phyloP scores from a whole-genome alignment of 2,113 vertebrate species.

The Mormyrus lacerda region DNA sequence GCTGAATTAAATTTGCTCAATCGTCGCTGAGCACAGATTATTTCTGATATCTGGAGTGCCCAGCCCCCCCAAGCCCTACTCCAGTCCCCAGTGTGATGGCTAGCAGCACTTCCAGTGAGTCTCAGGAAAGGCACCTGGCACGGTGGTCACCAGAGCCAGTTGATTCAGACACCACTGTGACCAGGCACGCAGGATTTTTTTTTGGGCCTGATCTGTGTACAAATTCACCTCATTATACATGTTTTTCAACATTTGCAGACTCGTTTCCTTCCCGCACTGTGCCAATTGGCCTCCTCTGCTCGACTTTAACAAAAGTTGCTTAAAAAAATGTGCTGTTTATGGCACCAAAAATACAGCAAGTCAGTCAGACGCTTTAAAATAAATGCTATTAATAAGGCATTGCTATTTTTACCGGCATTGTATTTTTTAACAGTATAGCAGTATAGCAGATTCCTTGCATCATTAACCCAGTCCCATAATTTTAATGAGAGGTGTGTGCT shows the following conservation, averaged over 20 bases:
- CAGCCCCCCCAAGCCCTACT: not conserved
- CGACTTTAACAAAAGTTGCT: not conserved
- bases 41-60: constrained; percentile 25
- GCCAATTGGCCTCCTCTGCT: not conserved
- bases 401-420: not conserved
- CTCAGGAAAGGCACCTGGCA: not conserved
- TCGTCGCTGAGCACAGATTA: constrained; percentile 31
- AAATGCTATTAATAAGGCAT: constrained; percentile 6
- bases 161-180: not conserved
- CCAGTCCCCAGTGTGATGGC: not conserved
- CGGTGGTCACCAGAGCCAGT: not conserved
- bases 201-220: not conserved
- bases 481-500: constrained; percentile 1
- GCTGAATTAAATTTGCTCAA: constrained; percentile 39
- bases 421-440: constrained; percentile 4
- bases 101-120: not conserved
- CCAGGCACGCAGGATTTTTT: not conserved
- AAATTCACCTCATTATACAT: not conserved
- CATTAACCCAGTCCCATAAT: not conserved
- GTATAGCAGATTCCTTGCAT: not conserved
- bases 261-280: not conserved
- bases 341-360: not conserved
- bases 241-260: not conserved
- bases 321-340: not conserved
- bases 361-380: not conserved